Evolutionary conservation across 2,113 vertebrate genomes (phyloP).

Genomic region (Pycnonotus jocosus): DNA sequence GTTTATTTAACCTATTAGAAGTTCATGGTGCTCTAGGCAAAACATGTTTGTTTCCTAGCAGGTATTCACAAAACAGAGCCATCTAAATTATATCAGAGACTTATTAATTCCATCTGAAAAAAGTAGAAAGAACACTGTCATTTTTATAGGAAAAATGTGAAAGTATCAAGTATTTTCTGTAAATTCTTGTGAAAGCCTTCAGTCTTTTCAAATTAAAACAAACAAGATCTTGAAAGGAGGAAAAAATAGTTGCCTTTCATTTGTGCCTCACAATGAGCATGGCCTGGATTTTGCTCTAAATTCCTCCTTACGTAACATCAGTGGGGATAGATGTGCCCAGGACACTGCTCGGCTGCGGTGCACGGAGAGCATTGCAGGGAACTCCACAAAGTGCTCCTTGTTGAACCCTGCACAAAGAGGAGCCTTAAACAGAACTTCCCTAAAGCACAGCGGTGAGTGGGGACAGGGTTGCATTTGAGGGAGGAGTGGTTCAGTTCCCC

Average conservation of each 20-base stretch:
- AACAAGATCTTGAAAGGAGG: neutral
- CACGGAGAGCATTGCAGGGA: neutral
- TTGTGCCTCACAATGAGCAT: neutral
- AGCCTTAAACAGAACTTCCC: neutral
- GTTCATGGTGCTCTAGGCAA: neutral
- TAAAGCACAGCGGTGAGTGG: neutral
- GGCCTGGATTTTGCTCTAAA: constrained; percentile 6
- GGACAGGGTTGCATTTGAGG: neutral
- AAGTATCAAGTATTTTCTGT: neutral
- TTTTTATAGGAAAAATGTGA: neutral
- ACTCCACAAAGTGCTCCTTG: neutral
- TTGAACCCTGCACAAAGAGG: neutral
- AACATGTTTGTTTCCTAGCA: neutral
- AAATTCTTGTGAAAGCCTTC: neutral
- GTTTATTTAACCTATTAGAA: neutral
- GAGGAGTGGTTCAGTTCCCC: neutral
- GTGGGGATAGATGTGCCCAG: neutral
- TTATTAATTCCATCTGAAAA: neutral
- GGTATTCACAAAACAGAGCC: neutral
- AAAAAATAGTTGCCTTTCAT: neutral
- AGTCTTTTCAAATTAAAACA: neutral
- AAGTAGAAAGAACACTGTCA: neutral
- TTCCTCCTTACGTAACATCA: neutral
- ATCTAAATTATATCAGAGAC: neutral
- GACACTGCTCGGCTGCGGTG: neutral